Conservation (phyloP, 2,888 invertebrate genomes). For the Carpatolechia fugitivella region DNA sequence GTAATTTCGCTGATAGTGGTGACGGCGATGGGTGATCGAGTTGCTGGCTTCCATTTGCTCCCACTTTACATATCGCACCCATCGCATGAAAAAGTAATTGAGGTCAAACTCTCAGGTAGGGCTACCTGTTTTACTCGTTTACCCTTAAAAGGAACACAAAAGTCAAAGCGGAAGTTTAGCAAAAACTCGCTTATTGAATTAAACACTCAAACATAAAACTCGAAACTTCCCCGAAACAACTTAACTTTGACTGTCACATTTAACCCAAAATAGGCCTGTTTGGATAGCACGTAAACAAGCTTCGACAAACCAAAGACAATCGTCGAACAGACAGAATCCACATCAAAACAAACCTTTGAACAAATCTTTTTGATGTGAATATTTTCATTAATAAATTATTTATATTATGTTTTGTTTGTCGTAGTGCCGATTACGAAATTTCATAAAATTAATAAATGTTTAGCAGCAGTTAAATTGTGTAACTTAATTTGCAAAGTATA, state of each 20-base stretch:
- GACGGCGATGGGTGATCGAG: background rate
- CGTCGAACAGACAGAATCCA: too few species aligned
- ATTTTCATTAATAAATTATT: too few species aligned
- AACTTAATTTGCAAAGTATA: too few species aligned
- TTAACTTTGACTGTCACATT: background rate
- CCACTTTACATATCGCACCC: background rate
- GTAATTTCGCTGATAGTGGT: background rate
- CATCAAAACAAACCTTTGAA: too few species aligned
- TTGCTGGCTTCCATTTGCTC: background rate
- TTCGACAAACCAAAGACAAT: too few species aligned
- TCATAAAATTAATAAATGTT: too few species aligned
- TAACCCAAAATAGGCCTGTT: background rate
- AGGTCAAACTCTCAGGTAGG: background rate
- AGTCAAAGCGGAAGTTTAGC: background rate
- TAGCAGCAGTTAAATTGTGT: too few species aligned
- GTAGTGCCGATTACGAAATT: too few species aligned
- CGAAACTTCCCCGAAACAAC: background rate
- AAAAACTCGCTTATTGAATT: slow-evolving; percentile 9
- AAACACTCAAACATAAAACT: background rate
- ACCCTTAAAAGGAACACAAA: background rate
- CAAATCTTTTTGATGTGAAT: background rate
- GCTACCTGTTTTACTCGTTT: too few species aligned
- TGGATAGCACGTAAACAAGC: background rate
- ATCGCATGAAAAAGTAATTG: background rate
- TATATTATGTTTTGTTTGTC: too few species aligned